These are phyloP conservation scores for Trematocara macrostoma DNA, from an alignment of 2,113 vertebrate species.

Conservation along the genomic window DNA sequence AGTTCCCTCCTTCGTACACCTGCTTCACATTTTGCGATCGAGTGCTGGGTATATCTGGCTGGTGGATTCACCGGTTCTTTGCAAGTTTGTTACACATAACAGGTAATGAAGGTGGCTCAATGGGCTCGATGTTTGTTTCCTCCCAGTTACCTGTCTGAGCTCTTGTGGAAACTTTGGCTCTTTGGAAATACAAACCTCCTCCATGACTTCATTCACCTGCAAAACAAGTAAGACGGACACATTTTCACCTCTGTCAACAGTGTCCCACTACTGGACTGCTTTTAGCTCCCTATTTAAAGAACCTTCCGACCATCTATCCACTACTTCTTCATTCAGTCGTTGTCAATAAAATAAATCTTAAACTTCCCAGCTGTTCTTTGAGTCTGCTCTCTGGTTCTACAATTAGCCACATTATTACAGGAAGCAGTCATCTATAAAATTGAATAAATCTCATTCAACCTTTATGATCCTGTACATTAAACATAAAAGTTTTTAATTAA, in stretches of 20 bases:
- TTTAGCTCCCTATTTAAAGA: background rate
- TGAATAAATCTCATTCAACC: background rate
- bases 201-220: background rate
- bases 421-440: background rate
- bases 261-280: background rate
- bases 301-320: background rate
- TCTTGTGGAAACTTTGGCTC: background rate
- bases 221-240: background rate
- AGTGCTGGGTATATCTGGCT: background rate
- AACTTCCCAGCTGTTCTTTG: background rate
- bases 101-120: background rate
- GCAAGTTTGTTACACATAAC: background rate
- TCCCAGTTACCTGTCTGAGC: background rate
- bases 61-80: background rate
- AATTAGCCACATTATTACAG: background rate
- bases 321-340: background rate
- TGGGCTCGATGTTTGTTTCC: background rate
- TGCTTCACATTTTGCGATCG: background rate
- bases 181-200: background rate
- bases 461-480: background rate
- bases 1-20: background rate
- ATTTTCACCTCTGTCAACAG: background rate
- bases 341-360: background rate
- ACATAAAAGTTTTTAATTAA: background rate
- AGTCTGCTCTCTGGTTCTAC: background rate